phyloP scores from a whole-genome alignment of 2,888 invertebrate species.

The Drosophila multiciliata region DNA sequence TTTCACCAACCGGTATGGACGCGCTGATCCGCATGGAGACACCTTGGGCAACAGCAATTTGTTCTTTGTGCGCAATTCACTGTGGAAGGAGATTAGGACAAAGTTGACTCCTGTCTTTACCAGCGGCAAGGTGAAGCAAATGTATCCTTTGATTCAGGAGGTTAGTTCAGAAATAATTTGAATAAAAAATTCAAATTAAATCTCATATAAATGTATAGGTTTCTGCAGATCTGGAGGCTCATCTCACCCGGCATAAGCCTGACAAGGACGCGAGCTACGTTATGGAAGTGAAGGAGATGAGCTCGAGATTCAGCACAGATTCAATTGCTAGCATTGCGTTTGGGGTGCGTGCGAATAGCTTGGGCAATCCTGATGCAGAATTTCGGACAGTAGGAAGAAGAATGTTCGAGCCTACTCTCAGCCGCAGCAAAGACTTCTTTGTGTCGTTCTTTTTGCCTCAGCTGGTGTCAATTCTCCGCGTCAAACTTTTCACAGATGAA shows the following conservation, averaged over 20 bases:
- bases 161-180: conserved; percentile 46
- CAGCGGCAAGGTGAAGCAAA: conserved; percentile 83
- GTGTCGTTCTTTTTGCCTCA: conserved; percentile 82
- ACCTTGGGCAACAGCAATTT: conserved; percentile 84
- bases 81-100: conserved; percentile 85
- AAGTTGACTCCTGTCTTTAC: conserved; percentile 86
- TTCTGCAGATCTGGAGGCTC: conserved; percentile 69
- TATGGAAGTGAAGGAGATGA: conserved; percentile 78
- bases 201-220: conserved; percentile 54
- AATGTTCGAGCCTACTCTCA: conserved; percentile 62
- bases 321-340: conserved; percentile 83
- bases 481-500: conserved; percentile 77
- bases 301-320: conserved; percentile 81
- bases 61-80: conserved; percentile 85
- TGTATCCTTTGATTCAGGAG: conserved; percentile 82
- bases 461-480: conserved; percentile 66
- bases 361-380: conserved; percentile 79
- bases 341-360: conserved; percentile 81
- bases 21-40: conserved; percentile 82
- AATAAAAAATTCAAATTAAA: no score
- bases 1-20: conserved; percentile 81
- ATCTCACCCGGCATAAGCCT: conserved; percentile 45
- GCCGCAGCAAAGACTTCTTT: conserved; percentile 77
- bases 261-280: conserved; percentile 37
- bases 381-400: conserved; percentile 76